Base-by-base conservation (phyloP, 30 jellyfish, hydroid and myxozoan species). In the Sanderia malayensis region DNA sequence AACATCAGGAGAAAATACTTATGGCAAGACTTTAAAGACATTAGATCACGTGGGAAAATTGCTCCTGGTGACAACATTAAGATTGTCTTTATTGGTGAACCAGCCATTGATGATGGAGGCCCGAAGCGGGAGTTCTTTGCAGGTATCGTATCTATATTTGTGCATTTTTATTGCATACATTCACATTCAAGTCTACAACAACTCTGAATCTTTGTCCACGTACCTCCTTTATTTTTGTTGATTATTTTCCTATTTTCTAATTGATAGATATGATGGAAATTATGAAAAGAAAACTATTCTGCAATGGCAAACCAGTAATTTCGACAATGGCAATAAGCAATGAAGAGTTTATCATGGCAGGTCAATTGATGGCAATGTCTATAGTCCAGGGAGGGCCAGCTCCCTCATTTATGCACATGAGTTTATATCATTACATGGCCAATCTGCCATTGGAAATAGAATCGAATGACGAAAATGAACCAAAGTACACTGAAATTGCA, bases 91-190 rank as follows among this genome's bases (percentile, higher is more conserved):
- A 29, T 63, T 63, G 75, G 75, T 1, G 75, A 63, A 29, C 75
- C 75, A 4, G 75, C 75, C 17, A 29, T 30, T 4, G 75, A 63
- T 30, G 75, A 63, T 26, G 75, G 75, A 10, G 75, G 75, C 17
- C 75, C 75, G 19, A 63, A 29, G 58, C 26, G 75, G 29, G 75
- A 63, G 8, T 63, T 25, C 22, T 63, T 63, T 63, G 55, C 75
- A 2, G 75, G 75, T 63, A 37, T 37, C 13, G 52, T 37, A 4
- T 37, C 13, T 6, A 37, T 37, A 37, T 37, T 37, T 37, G 52
- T 13, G 13, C n/a, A n/a, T n/a, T n/a, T n/a, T n/a, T n/a, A n/a
- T n/a, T n/a, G n/a, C n/a, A n/a, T n/a, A n/a, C n/a, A n/a, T n/a
- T n/a, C n/a, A n/a, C n/a, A n/a, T n/a, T n/a, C n/a, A n/a, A n/a